Evolutionary conservation across 2,888 invertebrate species (phyloP).

Genomic region (Alviniconcha strummeri): DNA sequence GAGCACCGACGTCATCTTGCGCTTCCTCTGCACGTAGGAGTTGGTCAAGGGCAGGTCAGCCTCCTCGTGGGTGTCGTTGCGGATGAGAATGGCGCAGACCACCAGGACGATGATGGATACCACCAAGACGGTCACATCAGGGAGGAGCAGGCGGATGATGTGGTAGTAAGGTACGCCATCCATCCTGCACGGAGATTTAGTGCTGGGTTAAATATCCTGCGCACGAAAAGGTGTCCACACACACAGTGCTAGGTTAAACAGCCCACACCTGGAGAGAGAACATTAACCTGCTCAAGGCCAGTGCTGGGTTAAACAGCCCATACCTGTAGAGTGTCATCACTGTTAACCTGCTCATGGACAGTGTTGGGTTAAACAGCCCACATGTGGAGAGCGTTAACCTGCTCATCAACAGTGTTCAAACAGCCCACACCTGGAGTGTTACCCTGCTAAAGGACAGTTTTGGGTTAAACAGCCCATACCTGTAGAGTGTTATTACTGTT

Average conservation of each 20-base stretch:
- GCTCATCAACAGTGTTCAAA: no score
- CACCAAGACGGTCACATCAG: slow-evolving; percentile 65
- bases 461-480: no score
- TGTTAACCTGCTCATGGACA: no score
- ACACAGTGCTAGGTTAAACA: not conserved
- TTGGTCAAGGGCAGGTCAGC: slow-evolving; percentile 31
- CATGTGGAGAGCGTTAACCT: no score
- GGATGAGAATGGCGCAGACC: slow-evolving; percentile 3
- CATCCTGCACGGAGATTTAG: slow-evolving; percentile 46
- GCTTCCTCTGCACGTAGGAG: slow-evolving; percentile 40
- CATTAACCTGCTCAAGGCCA: not conserved
- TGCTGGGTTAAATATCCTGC: no score
- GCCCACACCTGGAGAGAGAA: not conserved
- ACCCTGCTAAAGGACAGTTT: no score
- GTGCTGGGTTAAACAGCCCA: no score
- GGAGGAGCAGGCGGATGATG: slow-evolving; percentile 64
- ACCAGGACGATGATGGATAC: slow-evolving; percentile 54
- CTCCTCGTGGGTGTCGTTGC: slow-evolving; percentile 6
- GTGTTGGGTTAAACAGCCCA: no score
- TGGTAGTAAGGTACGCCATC: slow-evolving; percentile 54
- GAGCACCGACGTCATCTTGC: slow-evolving; percentile 45
- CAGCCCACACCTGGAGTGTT: no score
- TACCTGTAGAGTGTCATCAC: no score
- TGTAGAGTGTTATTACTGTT: no score
- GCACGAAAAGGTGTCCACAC: not conserved